Evolutionary conservation across 2,113 vertebrate species (phyloP).

Genomic region (Hucho hucho): DNA sequence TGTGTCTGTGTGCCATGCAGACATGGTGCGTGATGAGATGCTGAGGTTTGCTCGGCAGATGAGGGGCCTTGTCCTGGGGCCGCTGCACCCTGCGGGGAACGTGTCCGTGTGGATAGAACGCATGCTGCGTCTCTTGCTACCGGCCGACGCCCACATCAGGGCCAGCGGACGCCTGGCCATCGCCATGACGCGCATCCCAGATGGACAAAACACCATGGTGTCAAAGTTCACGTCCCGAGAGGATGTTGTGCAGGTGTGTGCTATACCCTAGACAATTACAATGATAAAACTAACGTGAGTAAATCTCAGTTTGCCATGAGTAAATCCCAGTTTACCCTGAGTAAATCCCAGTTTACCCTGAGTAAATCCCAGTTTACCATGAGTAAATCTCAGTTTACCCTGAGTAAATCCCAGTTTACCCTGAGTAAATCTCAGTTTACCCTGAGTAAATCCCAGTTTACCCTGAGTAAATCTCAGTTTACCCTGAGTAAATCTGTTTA

Average conservation of each 20-base stretch:
- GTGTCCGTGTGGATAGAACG: constrained; percentile 69
- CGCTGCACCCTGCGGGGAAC: constrained; percentile 77
- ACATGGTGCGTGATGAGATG: constrained; percentile 65
- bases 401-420: too few species aligned
- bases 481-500: not conserved
- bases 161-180: constrained; percentile 80
- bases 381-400: too few species aligned
- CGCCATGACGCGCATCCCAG: constrained; percentile 75
- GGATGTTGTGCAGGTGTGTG: constrained; percentile 82
- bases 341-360: too few species aligned
- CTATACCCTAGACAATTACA: not conserved
- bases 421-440: too few species aligned
- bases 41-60: constrained; percentile 62
- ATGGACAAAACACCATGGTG: constrained; percentile 76
- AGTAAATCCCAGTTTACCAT: too few species aligned
- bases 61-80: constrained; percentile 75
- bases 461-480: too few species aligned
- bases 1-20: not conserved
- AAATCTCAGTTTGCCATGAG: too few species aligned
- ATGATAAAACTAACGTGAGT: too few species aligned
- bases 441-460: too few species aligned
- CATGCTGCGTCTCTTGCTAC: constrained; percentile 70
- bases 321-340: too few species aligned
- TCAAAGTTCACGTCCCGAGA: constrained; percentile 84
- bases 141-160: constrained; percentile 77